Percentiles rank a stretch among this genome's conserved stretches.
Evolutionary conservation across 2,888 invertebrate genomes (phyloP).

Genomic region (Nephrotoma appendiculata): DNA sequence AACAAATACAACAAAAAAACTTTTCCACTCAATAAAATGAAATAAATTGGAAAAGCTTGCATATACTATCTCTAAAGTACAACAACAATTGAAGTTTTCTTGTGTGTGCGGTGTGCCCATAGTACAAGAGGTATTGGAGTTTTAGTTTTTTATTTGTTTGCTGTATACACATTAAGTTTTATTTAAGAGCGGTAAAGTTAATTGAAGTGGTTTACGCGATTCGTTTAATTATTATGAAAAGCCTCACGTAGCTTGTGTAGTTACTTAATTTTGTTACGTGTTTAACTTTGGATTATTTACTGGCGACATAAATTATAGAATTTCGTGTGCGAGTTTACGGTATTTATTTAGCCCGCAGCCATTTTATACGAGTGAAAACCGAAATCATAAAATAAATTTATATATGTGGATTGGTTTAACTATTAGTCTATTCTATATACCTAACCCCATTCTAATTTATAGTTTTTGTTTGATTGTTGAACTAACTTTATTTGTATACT

Average conservation of each 20-base stretch:
- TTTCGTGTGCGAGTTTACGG: not conserved
- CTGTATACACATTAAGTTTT: not conserved
- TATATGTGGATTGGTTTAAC: not conserved
- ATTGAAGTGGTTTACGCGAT: not conserved
- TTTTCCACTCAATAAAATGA: not conserved
- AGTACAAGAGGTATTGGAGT: not conserved
- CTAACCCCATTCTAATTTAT: not conserved
- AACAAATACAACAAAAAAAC: not conserved
- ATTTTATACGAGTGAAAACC: not conserved
- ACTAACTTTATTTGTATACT: not conserved
- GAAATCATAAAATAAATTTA: not conserved
- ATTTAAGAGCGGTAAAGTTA: not conserved
- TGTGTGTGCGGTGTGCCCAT: not conserved
- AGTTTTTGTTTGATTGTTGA: not conserved
- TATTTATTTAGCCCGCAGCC: not conserved
- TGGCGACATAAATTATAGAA: not conserved
- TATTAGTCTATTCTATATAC: not conserved
- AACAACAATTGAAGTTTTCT: not conserved
- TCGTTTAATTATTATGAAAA: not conserved
- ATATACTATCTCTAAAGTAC: not conserved
- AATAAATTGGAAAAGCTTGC: not conserved
- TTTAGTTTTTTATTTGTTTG: not conserved
- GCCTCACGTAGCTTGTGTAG: not conserved
- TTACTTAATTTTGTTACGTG: not conserved
- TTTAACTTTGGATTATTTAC: not conserved